These are phyloP conservation scores for Plestiodon gilberti DNA, from an alignment of 2,113 vertebrate genomes.

Conservation along the genomic window DNA sequence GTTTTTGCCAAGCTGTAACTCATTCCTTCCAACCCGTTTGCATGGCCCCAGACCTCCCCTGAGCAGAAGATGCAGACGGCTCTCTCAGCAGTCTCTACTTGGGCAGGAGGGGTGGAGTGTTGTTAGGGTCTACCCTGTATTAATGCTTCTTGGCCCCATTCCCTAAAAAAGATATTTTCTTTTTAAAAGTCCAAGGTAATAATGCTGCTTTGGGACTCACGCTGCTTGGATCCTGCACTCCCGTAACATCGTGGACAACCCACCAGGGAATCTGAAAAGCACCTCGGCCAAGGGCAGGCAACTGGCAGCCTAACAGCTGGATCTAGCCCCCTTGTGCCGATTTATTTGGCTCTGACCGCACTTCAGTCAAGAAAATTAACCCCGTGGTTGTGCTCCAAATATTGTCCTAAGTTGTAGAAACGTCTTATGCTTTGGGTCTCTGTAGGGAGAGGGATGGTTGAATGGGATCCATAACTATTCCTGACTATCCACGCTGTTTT, in stretches of 20 bases:
- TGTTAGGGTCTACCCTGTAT: no score
- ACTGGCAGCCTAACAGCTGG: neutral
- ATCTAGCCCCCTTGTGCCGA: no score
- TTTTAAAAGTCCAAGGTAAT: no score
- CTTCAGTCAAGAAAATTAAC: neutral
- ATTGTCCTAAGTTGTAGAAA: no score
- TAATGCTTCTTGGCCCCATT: no score
- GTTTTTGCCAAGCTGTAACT: neutral
- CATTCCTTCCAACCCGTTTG: neutral
- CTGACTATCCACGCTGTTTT: neutral
- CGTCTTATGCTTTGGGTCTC: neutral
- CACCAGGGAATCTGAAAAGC: neutral
- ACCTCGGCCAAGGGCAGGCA: neutral
- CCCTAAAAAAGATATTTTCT: neutral
- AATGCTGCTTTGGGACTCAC: neutral
- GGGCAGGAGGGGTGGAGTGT: neutral
- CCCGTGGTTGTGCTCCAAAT: no score
- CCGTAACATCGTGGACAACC: neutral
- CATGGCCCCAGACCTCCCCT: neutral
- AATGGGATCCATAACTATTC: neutral
- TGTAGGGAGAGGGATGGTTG: neutral
- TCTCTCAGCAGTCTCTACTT: neutral
- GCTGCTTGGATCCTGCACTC: neutral
- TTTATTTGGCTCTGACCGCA: neutral
- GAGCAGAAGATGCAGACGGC: neutral